Percentiles rank a stretch among this genome's conserved stretches.
Evolutionary conservation across 1,140 invertebrate species (phyloP).

Genomic region (Hypothenemus hampei): DNA sequence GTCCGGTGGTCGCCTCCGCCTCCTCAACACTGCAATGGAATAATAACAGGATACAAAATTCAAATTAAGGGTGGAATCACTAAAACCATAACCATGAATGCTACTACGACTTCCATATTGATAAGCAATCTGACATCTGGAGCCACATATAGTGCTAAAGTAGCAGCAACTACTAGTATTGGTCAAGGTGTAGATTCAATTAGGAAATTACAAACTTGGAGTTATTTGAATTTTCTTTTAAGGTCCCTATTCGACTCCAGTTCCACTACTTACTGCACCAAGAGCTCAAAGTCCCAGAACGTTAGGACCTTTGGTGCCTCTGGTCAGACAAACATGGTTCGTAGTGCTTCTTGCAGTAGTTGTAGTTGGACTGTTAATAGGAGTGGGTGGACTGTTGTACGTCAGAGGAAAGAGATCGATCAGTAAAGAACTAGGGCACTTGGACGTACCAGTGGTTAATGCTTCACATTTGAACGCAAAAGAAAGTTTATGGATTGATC

Average conservation of each 20-base stretch:
- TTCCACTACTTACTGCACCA: constrained; percentile 43
- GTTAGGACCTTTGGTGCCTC: constrained; percentile 45
- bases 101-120: constrained; percentile 64
- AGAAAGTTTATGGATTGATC: constrained; percentile 70
- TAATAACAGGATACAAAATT: constrained; percentile 77
- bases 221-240: constrained; percentile 4
- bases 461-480: constrained; percentile 63
- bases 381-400: constrained; percentile 59
- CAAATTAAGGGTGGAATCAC: constrained; percentile 38
- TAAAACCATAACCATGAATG: constrained; percentile 56
- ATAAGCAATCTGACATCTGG: constrained; percentile 70
- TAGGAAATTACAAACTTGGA: background rate
- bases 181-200: constrained; percentile 49
- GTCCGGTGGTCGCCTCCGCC: constrained; percentile 78
- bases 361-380: constrained; percentile 60
- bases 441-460: constrained; percentile 61
- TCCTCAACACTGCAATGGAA: constrained; percentile 72
- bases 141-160: constrained; percentile 64
- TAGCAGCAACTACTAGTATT: constrained; percentile 66
- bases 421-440: constrained; percentile 59
- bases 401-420: constrained; percentile 57
- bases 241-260: constrained; percentile 60
- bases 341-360: constrained; percentile 65
- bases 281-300: constrained; percentile 43
- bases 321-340: constrained; percentile 71